phyloP scores from a whole-genome alignment of 2,797 vertebrate species.

The Sarcoramphus papa region DNA sequence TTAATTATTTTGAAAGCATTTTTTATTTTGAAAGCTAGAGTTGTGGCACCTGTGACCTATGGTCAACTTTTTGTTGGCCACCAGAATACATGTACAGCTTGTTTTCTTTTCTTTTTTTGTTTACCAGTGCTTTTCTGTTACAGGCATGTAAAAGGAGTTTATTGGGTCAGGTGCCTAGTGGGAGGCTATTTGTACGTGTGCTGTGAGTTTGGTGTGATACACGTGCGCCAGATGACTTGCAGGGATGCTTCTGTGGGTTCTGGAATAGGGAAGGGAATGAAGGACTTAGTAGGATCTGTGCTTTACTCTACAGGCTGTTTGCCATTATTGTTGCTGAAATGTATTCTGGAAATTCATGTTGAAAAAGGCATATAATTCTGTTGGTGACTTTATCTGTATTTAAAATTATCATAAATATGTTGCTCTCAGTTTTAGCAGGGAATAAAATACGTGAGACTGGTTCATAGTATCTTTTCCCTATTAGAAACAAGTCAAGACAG shows the following conservation, averaged over 20 bases:
- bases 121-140: neutral
- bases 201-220: neutral
- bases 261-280: neutral
- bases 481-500: neutral
- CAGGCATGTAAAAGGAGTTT: neutral
- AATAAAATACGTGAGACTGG: neutral
- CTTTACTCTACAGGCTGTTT: neutral
- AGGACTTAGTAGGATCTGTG: neutral
- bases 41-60: neutral
- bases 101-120: neutral
- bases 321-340: neutral
- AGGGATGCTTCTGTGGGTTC: neutral
- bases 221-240: neutral
- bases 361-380: neutral
- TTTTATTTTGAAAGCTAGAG: neutral
- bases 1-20: neutral
- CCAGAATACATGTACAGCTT: neutral
- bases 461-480: neutral
- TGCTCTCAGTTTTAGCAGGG: neutral
- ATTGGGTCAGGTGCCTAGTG: neutral
- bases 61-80: neutral
- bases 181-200: rapidly evolving
- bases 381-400: neutral
- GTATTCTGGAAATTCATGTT: neutral
- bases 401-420: neutral